Evolutionary conservation across 2,113 vertebrate species (phyloP).

Genomic region (Raja brachyura): DNA sequence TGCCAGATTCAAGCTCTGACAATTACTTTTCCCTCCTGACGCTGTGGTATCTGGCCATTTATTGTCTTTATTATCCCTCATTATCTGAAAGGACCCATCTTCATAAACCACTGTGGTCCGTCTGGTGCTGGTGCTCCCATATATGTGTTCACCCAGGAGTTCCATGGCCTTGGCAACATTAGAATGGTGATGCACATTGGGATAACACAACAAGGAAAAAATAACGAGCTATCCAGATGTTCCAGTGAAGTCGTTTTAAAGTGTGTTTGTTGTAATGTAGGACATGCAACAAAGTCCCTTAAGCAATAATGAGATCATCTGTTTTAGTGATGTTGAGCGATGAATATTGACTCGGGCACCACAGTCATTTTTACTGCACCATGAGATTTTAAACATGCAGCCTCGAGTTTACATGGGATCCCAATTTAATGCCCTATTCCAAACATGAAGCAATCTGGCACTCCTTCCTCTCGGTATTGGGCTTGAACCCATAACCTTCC

Average conservation of each 20-base stretch:
- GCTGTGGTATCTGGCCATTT: background rate
- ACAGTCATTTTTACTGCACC: too few relatives aligned
- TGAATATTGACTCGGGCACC: background rate
- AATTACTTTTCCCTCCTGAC: background rate
- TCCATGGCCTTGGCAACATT: background rate
- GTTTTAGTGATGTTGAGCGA: background rate
- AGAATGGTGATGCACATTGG: background rate
- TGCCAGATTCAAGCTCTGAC: background rate
- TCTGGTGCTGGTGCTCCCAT: too few relatives aligned
- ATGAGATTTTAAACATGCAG: background rate
- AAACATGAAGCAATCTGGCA: background rate
- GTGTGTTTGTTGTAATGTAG: background rate
- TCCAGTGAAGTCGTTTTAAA: background rate
- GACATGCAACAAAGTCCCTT: background rate
- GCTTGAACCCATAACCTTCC: background rate
- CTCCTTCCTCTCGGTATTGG: background rate
- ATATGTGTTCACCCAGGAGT: background rate
- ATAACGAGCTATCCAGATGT: too few relatives aligned
- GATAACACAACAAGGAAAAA: too few relatives aligned
- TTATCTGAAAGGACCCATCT: too few relatives aligned
- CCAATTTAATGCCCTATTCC: background rate
- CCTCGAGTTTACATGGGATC: background rate
- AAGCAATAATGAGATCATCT: background rate
- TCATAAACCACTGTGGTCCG: too few relatives aligned
- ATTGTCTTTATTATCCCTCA: background rate